phyloP scores from a whole-genome alignment of 1,140 invertebrate genomes.

The Caenorhabditis elegans region WBcel235 BX284605.5:5191501-5192000 shows the following conservation, averaged over 20 bases:
- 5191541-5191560: too few species aligned
- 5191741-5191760: neutral
- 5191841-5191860: neutral
- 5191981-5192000: neutral
- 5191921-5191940: neutral
- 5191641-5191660: neutral
- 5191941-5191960: neutral
- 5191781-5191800: too few species aligned
- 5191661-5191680: neutral
- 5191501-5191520: too few species aligned
- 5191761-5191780: too few species aligned
- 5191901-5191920: neutral
- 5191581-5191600: too few species aligned
- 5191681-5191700: neutral
- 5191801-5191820: too few species aligned
- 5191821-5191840: too few species aligned
- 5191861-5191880: too few species aligned
- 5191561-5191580: too few species aligned
- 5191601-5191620: neutral
- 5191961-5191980: neutral
- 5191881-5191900: too few species aligned
- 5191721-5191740: neutral
- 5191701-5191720: neutral
- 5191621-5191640: neutral
- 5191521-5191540: too few species aligned